Conservation (phyloP, 2,888 invertebrate genomes). For the Orchesellides sinensis region DNA sequence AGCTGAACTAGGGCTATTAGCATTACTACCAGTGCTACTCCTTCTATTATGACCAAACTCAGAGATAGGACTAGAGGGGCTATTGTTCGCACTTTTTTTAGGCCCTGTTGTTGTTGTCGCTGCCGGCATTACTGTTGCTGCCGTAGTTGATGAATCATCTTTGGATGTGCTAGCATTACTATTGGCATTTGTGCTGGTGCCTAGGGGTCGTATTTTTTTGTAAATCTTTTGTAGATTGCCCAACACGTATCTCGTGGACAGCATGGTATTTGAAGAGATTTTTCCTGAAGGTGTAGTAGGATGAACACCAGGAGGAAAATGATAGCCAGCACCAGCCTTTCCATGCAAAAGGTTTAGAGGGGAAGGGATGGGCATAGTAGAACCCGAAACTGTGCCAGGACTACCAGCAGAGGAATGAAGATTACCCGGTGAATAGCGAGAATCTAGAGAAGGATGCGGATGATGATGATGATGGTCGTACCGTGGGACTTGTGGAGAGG, state of each 20-base stretch:
- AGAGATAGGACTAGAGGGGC: slow-evolving; percentile 37
- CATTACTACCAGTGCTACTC: slow-evolving; percentile 43
- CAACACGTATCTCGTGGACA: slow-evolving; percentile 74
- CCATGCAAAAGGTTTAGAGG: slow-evolving; percentile 52
- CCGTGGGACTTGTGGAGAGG: slow-evolving; percentile 69
- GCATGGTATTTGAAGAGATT: slow-evolving; percentile 48
- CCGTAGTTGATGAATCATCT: slow-evolving; percentile 31
- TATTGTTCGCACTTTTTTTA: slow-evolving; percentile 32
- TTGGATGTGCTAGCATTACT: slow-evolving; percentile 23
- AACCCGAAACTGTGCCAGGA: slow-evolving; percentile 17
- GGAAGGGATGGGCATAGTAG: slow-evolving; percentile 47
- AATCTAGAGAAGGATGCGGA: slow-evolving; percentile 49
- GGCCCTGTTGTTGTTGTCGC: too few species aligned
- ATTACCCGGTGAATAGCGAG: slow-evolving; percentile 43
- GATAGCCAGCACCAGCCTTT: slow-evolving; percentile 56
- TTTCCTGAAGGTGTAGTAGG: slow-evolving; percentile 54
- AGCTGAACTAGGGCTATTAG: slow-evolving; percentile 40
- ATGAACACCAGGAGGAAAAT: slow-evolving; percentile 58
- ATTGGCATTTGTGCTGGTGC: slow-evolving; percentile 7
- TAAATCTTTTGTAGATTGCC: slow-evolving; percentile 74
- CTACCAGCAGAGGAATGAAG: slow-evolving; percentile 27
- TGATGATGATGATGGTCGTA: slow-evolving; percentile 62
- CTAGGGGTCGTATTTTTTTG: slow-evolving; percentile 69
- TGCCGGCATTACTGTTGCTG: slow-evolving; percentile 50
- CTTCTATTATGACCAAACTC: slow-evolving; percentile 33